phyloP scores from a whole-genome alignment of 2,888 invertebrate species.

The Alentia gelatinosa region DNA sequence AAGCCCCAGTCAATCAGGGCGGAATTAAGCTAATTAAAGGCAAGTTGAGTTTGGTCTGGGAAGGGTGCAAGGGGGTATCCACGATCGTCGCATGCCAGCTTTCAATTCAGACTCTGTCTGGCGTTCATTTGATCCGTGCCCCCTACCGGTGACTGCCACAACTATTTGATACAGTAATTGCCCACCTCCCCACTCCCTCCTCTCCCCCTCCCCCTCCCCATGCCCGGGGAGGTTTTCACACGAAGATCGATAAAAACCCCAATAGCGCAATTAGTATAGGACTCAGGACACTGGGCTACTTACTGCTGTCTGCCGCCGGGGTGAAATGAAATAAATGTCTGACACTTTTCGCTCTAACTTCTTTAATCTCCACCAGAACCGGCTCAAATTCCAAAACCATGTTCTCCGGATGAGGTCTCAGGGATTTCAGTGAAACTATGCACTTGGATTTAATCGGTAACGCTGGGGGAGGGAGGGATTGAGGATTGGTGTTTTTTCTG shows the following conservation, averaged over 20 bases:
- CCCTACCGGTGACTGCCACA: background rate
- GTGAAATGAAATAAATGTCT: background rate
- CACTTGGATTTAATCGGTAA: background rate
- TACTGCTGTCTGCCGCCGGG: background rate
- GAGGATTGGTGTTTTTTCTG: background rate
- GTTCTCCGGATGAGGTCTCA: background rate
- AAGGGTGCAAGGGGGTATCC: background rate
- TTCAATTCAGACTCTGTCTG: too few relatives aligned
- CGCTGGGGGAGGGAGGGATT: background rate
- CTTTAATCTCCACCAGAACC: background rate
- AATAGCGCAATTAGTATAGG: background rate
- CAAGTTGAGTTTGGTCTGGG: background rate
- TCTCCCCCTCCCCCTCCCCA: too few relatives aligned
- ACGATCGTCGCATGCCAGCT: too few relatives aligned
- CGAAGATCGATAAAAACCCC: background rate
- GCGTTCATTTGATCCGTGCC: background rate
- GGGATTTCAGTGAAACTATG: background rate
- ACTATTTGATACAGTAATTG: background rate
- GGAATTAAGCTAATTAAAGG: background rate
- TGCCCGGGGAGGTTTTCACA: background rate
- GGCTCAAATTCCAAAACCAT: background rate
- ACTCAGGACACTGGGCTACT: background rate
- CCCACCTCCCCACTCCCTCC: too few relatives aligned
- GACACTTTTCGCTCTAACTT: background rate
- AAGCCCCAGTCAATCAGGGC: background rate